Base-by-base conservation (phyloP, 2,888 invertebrate genomes). In the Abrostola triplasia region DNA sequence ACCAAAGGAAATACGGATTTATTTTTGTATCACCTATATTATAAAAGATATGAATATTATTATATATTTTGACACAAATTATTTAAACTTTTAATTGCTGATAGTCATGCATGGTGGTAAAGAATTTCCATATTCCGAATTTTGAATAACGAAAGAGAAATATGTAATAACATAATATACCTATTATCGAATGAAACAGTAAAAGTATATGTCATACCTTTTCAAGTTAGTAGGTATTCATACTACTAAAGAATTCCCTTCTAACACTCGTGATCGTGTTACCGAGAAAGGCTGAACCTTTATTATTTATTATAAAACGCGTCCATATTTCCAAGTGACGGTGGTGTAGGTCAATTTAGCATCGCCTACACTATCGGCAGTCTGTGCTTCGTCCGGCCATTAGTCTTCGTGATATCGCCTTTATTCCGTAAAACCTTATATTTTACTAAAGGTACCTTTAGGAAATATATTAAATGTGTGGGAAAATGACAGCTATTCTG, bases 301-400 rank as follows among this genome's bases (percentile, higher is more conserved):
- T 80, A 76, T 80, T 81, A 81, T 79, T 67, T 80, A 80, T 85
- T 84, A 85, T 80, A 75, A 76, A 85, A 76, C 70, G 76, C 70
- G 56, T 59, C 71, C 72, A 86, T 85, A 83, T 85, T 83, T 85
- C 77, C 61, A 73, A 64, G 70, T 78, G 80, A 75, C 76, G 70
- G 76, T 73, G 70, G 74, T 63, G 73, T 72, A 80, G 72, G 83
- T 85, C 81, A 80, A 84, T 84, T 83, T 82, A 76, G 80, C 83
- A 70, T 83, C 82, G 73, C 78, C 79, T 79, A 70, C 64, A 67
- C 70, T 79, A 79, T 82, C 75, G 70, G 68, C 54, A 67, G 63
- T 61, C 40, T 64, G 64, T 51, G 44, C 38, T 53, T 52, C 61
- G 72, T 62, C 64, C 41, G 24, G 41, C 73, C 76, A 82, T 84